Conservation (phyloP, 2,797 vertebrate species). For the Enteromius thamalakanensis region DNA sequence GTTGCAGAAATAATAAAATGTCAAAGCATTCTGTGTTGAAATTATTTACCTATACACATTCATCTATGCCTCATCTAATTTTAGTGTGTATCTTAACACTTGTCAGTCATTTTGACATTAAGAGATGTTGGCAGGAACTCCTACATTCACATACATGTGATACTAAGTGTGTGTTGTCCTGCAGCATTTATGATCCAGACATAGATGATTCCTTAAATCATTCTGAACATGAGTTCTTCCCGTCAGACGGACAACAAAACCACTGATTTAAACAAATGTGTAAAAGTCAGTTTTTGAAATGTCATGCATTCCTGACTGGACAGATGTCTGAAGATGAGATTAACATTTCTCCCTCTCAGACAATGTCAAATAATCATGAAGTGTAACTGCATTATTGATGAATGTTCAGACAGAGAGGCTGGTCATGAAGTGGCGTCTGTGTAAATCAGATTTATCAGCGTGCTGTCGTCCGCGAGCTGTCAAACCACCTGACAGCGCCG, state of each 20-base stretch:
- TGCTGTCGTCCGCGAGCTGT: not conserved
- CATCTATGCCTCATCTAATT: not conserved
- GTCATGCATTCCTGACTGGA: not conserved
- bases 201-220: not conserved
- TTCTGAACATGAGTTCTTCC: not conserved
- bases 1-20: not conserved
- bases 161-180: not conserved
- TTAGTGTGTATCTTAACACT: not conserved
- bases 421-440: not conserved
- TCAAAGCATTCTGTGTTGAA: not conserved
- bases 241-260: not conserved
- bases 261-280: too few species aligned
- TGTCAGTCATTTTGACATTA: not conserved
- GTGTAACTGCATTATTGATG: not conserved
- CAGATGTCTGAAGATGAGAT: not conserved
- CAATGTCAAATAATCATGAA: not conserved
- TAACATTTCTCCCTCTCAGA: not conserved
- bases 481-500: conserved; percentile 24
- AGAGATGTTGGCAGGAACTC: not conserved
- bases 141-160: not conserved
- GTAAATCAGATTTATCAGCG: conserved; percentile 2
- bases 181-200: not conserved
- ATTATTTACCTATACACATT: not conserved
- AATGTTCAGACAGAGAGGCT: not conserved
- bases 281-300: not conserved